Base-by-base conservation (phyloP, 2,888 invertebrate genomes). In the Apamea anceps region DNA sequence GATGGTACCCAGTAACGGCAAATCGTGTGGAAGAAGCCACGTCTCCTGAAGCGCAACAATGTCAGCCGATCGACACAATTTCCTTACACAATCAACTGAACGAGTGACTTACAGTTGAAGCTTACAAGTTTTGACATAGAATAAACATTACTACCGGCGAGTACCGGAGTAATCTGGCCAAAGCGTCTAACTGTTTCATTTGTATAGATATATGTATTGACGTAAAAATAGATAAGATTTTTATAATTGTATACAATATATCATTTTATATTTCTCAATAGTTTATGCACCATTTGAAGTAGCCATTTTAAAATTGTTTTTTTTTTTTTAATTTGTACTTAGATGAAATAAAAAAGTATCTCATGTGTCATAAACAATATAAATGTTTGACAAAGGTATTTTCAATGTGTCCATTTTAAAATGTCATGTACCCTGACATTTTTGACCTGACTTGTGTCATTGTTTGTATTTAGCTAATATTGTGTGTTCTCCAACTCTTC, bases 121-220 rank as follows among this genome's bases (percentile, higher is more conserved):
- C 32, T 32, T 32, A 32, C 32, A 32, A 32, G 32, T 32, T 32
- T 32, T 32, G 32, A 32, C 32, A 32, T 32, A 32, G 32, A 32
- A 32, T 32, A 57, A 57, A 81, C 37, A 45, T 75, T 62, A 28
- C n/a, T 54, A 54, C n/a, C 4, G 15, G 5, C 21, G 51, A 37
- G 21, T 54, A 62, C 32, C 4, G 15, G 6, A 25, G 45, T 37
- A 37, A 48, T 77, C 37, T 54, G 37, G n/a, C 28, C 1, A 3
- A 42, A 48, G 25, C 4, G 15, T 66, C 54, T 28, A 57, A 4
- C 25, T 62, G 37, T 63, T 63, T 48, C 7, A 42, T 45, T 80
- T 28, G 62, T 75, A 60, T 80, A 48, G 66, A 62, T 82, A 62
- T 82, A 37, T 45, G 42, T 10, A 76, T 67, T 54, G 28, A 45